A percentile compares a stretch with the other conserved stretches of the same genome.
Evolutionary conservation across 1,140 invertebrate species (phyloP).

Genomic region (Drosophila prosaltans): DNA sequence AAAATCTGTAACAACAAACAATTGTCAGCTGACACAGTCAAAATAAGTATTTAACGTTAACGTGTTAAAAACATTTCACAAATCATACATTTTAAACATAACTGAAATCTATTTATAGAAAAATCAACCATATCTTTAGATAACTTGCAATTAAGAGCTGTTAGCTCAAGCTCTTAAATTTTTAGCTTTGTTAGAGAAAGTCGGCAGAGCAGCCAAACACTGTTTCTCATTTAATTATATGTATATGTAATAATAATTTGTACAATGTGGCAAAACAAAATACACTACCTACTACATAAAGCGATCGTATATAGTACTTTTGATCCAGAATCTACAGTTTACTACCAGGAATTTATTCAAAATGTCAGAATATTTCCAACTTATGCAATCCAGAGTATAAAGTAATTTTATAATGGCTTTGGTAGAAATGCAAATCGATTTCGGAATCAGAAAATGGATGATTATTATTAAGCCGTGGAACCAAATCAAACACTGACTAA

Average conservation of each 20-base stretch:
- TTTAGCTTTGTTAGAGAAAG: too few species aligned
- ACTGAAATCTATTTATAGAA: not conserved
- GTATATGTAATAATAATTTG: too few species aligned
- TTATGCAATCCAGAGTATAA: not conserved
- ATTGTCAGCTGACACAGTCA: not conserved
- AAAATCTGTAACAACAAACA: conserved; percentile 17
- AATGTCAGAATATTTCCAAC: not conserved
- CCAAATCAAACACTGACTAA: not conserved
- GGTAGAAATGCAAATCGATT: not conserved
- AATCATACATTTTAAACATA: not conserved
- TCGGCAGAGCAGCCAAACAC: too few species aligned
- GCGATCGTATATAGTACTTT: too few species aligned
- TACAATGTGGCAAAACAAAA: too few species aligned
- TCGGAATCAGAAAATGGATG: not conserved
- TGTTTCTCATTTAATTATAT: too few species aligned
- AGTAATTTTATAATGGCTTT: not conserved
- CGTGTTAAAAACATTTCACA: not conserved
- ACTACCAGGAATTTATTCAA: too few species aligned
- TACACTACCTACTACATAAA: too few species aligned
- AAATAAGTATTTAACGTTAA: not conserved
- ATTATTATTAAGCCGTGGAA: not conserved
- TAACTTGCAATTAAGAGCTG: too few species aligned
- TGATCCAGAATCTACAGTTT: too few species aligned
- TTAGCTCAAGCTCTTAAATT: too few species aligned
- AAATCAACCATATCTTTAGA: too few species aligned